phyloP scores from a whole-genome alignment of 2,888 invertebrate species.

The Heliconius erato region DNA sequence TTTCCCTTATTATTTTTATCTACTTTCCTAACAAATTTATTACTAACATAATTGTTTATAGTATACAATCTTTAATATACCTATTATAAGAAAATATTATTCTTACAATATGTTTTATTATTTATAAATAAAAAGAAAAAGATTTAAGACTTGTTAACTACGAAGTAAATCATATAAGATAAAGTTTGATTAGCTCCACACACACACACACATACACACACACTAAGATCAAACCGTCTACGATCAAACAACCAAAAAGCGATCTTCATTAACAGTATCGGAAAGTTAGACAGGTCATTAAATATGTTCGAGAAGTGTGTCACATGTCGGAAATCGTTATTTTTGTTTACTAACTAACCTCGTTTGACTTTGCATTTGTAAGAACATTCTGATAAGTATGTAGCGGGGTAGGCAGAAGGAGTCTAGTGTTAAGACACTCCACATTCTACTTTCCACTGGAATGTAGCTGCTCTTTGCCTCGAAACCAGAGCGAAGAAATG shows the following conservation, averaged over 20 bases:
- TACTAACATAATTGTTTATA: no score
- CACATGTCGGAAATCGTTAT: conserved; percentile 19
- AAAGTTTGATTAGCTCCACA: background rate
- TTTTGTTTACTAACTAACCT: conserved; percentile 27
- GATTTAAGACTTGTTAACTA: background rate
- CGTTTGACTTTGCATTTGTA: background rate
- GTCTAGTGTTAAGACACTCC: no score
- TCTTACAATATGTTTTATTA: no score
- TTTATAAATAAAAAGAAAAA: background rate
- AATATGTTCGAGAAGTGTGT: conserved; percentile 21
- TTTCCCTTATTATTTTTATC: no score
- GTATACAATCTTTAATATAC: no score
- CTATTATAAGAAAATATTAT: no score
- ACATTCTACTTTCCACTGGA: no score
- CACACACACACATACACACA: background rate
- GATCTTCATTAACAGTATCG: conserved; percentile 12
- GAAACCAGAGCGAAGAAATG: no score
- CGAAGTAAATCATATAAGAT: background rate
- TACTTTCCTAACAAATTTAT: no score
- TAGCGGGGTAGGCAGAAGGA: no score
- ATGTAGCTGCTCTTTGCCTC: no score
- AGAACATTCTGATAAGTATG: background rate
- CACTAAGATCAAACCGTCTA: conserved; percentile 18
- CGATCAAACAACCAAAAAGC: conserved; percentile 5
- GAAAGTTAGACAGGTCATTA: conserved; percentile 30